Base-by-base conservation (phyloP, 1,140 invertebrate species). In the Drepana arcuata region DNA sequence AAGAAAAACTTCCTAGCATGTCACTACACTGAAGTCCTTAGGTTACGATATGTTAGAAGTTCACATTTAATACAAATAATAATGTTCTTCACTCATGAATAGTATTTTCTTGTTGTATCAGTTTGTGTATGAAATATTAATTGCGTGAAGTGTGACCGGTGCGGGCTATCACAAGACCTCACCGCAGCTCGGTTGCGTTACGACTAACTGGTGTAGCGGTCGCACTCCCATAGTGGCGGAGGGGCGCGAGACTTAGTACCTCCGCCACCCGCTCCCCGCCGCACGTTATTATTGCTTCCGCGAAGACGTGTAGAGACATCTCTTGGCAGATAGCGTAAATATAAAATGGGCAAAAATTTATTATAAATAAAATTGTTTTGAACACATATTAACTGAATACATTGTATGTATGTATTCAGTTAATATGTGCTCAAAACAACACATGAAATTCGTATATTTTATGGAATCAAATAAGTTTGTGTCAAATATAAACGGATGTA, bases 1-100 rank as follows among this genome's bases (percentile, higher is more conserved):
- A 69, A 78, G 68, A 77, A 77, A 75, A 77, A 79, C 62, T 77
- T 64, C 53, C 41, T 58, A 71, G 33, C 72, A 75, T 77, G 69
- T 73, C 72, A 75, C 70, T 70, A 45, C 60, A 68, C 61, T 55
- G 44, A 58, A 50, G 63, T 78, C 65, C 65, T 32, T 55, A 49
- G 25, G 39, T 24, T 36, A 44, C 24, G 34, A 34, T 26, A 7
- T 51, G 11, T 9, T 48, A 12, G 25, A 37, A 64, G 49, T 70
- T 55, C 61, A 34, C 4, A 10, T 4, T 45, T 23, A 29, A 46
- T 31, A 13, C 48, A 31, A 16, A 33, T 42, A 27, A 44, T 46
- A 38, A 34, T 43, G 41, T 37, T 47, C 52, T 60, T 55, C 48
- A 62, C 57, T 54, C 31, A 48, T 62, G 23, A 42, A 61, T 54